These are phyloP conservation scores for Hucho hucho DNA, from an alignment of 2,113 vertebrate genomes.

Conservation along the genomic window DNA sequence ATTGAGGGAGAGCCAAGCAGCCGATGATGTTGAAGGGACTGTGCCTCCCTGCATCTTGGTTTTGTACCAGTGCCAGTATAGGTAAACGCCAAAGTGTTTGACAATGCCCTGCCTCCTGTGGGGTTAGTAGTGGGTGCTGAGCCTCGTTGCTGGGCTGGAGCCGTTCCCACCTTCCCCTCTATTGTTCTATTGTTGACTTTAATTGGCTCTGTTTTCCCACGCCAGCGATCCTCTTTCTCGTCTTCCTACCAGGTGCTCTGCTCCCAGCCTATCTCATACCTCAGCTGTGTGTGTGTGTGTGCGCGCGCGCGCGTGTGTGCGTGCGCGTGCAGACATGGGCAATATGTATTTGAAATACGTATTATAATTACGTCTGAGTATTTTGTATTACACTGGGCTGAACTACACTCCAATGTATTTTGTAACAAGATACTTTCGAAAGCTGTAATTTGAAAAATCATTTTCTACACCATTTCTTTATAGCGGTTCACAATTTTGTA, in stretches of 20 bases:
- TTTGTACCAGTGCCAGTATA: not conserved
- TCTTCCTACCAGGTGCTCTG: conserved; percentile 37
- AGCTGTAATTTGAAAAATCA: too few relatives aligned
- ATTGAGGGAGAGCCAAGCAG: conserved; percentile 2
- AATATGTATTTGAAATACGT: too few relatives aligned
- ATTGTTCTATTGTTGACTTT: conserved; percentile 51
- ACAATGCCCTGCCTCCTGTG: not conserved
- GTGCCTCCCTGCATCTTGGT: not conserved
- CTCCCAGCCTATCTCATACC: conserved; percentile 1
- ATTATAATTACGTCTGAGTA: too few relatives aligned
- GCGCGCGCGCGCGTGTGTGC: not conserved
- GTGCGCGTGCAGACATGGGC: not conserved
- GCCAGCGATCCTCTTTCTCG: conserved; percentile 26
- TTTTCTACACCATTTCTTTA: too few relatives aligned
- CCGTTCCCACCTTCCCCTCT: conserved; percentile 9
- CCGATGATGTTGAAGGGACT: not conserved
- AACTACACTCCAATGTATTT: too few relatives aligned
- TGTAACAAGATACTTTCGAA: too few relatives aligned
- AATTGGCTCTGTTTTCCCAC: conserved; percentile 48
- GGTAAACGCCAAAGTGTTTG: conserved; percentile 1
- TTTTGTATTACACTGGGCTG: too few relatives aligned
- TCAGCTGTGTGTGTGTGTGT: conserved; percentile 9
- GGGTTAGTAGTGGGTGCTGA: conserved; percentile 15
- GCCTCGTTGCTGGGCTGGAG: conserved; percentile 21
- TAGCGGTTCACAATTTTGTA: too few relatives aligned